Evolutionary conservation across 2,888 invertebrate species (phyloP).

Genomic region (Apodemia duryi): DNA sequence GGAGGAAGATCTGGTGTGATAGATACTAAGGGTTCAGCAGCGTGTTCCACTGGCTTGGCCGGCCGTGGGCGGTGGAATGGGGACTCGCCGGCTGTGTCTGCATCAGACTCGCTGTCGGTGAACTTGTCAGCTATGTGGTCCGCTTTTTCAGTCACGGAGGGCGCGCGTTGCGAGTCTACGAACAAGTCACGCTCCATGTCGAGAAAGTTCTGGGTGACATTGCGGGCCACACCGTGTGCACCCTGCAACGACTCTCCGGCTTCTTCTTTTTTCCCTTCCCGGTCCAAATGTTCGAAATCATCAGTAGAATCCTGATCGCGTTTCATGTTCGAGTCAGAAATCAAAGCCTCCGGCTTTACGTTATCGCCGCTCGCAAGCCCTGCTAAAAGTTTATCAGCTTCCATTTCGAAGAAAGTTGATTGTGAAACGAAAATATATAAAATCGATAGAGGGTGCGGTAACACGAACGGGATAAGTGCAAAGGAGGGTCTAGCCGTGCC

Average conservation of each 20-base stretch:
- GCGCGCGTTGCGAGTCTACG: slow-evolving; percentile 54
- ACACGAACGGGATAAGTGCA: slow-evolving; percentile 40
- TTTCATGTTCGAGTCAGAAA: slow-evolving; percentile 47
- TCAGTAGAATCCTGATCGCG: slow-evolving; percentile 85
- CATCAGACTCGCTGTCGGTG: slow-evolving; percentile 79
- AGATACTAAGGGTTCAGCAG: slow-evolving; percentile 18
- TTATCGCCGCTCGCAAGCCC: slow-evolving; percentile 59
- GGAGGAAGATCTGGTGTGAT: slow-evolving; percentile 7
- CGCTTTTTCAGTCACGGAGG: slow-evolving; percentile 52
- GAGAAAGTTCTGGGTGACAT: slow-evolving; percentile 64
- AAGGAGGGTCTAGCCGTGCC: slow-evolving; percentile 57
- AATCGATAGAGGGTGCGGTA: slow-evolving; percentile 58
- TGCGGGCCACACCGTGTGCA: slow-evolving; percentile 38
- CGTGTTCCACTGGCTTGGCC: slow-evolving; percentile 30
- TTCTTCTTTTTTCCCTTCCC: slow-evolving; percentile 69
- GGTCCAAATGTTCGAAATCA: slow-evolving; percentile 86
- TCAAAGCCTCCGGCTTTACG: slow-evolving; percentile 34
- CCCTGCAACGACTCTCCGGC: slow-evolving; percentile 49
- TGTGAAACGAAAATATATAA: slow-evolving; percentile 37
- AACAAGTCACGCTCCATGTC: slow-evolving; percentile 73
- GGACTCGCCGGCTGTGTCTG: slow-evolving; percentile 68
- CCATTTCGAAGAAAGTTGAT: slow-evolving; percentile 46
- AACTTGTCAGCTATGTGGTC: slow-evolving; percentile 77
- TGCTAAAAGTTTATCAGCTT: slow-evolving; percentile 57
- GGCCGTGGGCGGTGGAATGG: slow-evolving; percentile 57